Percentiles rank a stretch among this genome's conserved stretches.
Conservation (phyloP, 2,888 invertebrate genomes). For the Drosophila mulleri region DNA sequence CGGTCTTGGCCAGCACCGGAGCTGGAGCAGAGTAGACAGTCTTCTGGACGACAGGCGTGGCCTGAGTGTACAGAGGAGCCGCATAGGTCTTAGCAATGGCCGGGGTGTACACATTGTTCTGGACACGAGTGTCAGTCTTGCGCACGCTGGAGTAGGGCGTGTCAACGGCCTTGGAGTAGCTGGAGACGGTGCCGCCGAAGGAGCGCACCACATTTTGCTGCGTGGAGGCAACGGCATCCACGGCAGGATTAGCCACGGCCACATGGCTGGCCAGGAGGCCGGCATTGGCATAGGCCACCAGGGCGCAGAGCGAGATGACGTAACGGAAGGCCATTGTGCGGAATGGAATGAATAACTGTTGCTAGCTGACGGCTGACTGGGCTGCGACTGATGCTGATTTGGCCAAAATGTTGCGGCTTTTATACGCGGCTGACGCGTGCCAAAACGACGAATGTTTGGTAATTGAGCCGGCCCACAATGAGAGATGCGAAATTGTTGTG, state of each 20-base stretch:
- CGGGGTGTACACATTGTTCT: slow-evolving; percentile 87
- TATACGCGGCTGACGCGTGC: slow-evolving; percentile 73
- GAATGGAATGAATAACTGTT: slow-evolving; percentile 23
- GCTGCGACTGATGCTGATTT: slow-evolving; percentile 71
- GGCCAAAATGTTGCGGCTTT: slow-evolving; percentile 62
- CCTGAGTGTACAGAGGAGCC: slow-evolving; percentile 73
- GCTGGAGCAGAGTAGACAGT: slow-evolving; percentile 68
- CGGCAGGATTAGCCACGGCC: slow-evolving; percentile 73
- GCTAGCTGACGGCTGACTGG: slow-evolving; percentile 42
- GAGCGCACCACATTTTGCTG: slow-evolving; percentile 87
- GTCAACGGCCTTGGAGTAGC: slow-evolving; percentile 87
- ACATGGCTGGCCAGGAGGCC: slow-evolving; percentile 85
- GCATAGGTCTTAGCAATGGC: slow-evolving; percentile 77
- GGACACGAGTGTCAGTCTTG: slow-evolving; percentile 87
- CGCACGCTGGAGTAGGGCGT: slow-evolving; percentile 88
- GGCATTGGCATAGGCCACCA: slow-evolving; percentile 88
- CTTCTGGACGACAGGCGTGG: slow-evolving; percentile 65
- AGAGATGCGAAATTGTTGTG: slow-evolving; percentile 52
- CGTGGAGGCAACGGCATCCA: slow-evolving; percentile 84
- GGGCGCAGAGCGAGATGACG: slow-evolving; percentile 87
- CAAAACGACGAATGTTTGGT: slow-evolving; percentile 34
- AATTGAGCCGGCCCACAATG: slow-evolving; percentile 62
- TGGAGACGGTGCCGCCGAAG: slow-evolving; percentile 86
- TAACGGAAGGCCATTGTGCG: slow-evolving; percentile 85
- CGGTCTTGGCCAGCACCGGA: slow-evolving; percentile 74